Base-by-base conservation (phyloP, 2,113 vertebrate genomes). In the Oostethus manadensis region DNA sequence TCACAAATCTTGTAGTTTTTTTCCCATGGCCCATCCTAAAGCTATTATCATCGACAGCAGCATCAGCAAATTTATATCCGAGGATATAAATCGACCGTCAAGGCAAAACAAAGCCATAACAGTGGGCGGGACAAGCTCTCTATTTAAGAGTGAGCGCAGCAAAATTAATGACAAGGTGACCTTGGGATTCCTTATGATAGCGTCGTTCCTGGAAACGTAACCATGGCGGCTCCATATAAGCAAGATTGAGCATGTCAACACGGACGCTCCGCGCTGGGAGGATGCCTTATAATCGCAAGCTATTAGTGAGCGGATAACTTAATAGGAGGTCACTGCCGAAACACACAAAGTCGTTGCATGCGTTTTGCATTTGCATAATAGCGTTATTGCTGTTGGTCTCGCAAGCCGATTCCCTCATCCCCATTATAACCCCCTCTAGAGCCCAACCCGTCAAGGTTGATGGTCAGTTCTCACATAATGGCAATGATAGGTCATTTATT, bases 121-220 rank as follows among this genome's bases (percentile, higher is more conserved):
- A 72, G 73, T 66, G 56, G 77, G 66, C 68, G 66, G 76, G 57
- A 44, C 59, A 35, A 17, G 42, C 55, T 78, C 58, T 13, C 38
- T 74, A 70, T 81, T 83, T 80, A 78, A 75, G 63, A 75, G 65
- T 71, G 77, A 79, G 42, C 46, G 50, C 68, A 66, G 62, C 63
- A 76, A 81, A 86, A 87, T 89, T 89, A 88, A 84, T 79, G 68
- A 74, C 70, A 79, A 77, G 77, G 76, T 87, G 82, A 90, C 88
- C 83, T 88, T 88, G 82, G 84, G 83, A 79, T 82, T 71, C 57
- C 56, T 44, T 54, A 62, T 69, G 67, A 56, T 45, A 61, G 56
- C 70, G 72, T 56, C 43, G 15, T 70, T 67, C 66, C 70, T 81
- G 78, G 47, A 76, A 63, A 67, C 40, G 71, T 82, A 71, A 78